phyloP scores from a whole-genome alignment of 1,140 invertebrate species.

The Lerema accius region DNA sequence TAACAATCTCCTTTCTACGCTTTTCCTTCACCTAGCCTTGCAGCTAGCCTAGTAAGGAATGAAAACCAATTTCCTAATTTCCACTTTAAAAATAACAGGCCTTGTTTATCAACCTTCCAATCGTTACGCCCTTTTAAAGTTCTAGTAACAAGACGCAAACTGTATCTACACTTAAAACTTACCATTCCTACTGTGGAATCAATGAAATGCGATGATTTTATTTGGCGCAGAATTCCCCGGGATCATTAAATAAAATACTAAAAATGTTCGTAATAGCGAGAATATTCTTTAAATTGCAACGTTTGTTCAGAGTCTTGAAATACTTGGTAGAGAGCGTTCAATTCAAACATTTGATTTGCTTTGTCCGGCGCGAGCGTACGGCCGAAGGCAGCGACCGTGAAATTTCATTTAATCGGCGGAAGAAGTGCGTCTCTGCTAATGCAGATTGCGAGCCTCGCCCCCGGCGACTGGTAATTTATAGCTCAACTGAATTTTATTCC shows the following conservation, averaged over 20 bases:
- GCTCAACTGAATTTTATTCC: conserved; percentile 78
- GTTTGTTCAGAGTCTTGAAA: conserved; percentile 2
- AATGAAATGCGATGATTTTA: neutral
- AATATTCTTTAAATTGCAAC: neutral
- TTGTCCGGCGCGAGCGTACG: conserved; percentile 62
- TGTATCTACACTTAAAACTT: too few relatives aligned
- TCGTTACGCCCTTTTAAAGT: neutral
- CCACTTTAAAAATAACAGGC: neutral
- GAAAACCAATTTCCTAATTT: neutral
- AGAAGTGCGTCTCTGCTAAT: conserved; percentile 79
- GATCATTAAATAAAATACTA: neutral
- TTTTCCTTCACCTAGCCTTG: too few relatives aligned
- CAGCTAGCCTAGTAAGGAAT: too few relatives aligned
- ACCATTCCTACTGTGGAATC: too few relatives aligned
- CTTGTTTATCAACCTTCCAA: too few relatives aligned
- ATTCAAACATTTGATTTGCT: conserved; percentile 75
- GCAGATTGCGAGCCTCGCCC: conserved; percentile 74
- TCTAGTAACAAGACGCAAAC: too few relatives aligned
- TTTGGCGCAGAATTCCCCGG: too few relatives aligned
- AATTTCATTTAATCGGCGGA: conserved; percentile 79
- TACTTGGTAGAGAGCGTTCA: conserved; percentile 52
- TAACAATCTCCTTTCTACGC: too few relatives aligned
- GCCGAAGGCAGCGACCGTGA: conserved; percentile 70
- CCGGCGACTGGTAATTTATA: conserved; percentile 73
- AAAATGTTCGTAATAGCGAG: neutral